These are phyloP conservation scores for Styela clava DNA, from an alignment of 23 tunicate genomes.

Conservation along the genomic window DNA sequence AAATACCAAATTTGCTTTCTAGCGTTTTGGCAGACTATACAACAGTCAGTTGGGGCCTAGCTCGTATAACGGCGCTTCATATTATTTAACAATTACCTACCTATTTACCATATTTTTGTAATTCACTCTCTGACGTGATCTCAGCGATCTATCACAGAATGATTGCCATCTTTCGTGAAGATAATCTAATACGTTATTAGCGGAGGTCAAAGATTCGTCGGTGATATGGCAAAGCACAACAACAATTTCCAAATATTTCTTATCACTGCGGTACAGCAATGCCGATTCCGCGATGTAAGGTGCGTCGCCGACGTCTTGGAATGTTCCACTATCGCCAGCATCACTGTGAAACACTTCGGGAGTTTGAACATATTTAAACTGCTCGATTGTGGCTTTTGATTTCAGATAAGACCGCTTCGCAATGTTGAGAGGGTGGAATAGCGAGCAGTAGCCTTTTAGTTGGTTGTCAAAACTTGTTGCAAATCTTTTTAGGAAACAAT, in stretches of 20 bases:
- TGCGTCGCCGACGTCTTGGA: background rate
- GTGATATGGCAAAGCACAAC: conserved; percentile 7
- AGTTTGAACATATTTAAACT: background rate
- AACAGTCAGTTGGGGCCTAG: no score
- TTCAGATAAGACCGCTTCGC: conserved; percentile 1
- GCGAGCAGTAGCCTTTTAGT: background rate
- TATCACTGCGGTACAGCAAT: background rate
- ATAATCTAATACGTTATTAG: conserved; percentile 5
- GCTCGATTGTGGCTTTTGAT: background rate
- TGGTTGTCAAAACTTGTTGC: background rate
- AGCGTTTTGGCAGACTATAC: no score
- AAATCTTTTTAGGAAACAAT: background rate
- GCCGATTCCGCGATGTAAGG: background rate
- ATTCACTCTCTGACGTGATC: conserved; percentile 16
- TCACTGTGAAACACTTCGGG: background rate
- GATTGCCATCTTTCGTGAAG: conserved; percentile 1
- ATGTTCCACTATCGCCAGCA: background rate
- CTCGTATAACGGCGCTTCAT: no score
- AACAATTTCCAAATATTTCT: background rate
- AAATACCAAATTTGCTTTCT: no score
- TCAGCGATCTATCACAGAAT: background rate
- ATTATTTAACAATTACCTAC: no score
- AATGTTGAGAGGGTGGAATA: background rate
- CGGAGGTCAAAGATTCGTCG: background rate
- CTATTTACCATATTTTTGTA: conserved; percentile 9